Percentiles rank a stretch among this genome's conserved stretches.
These are phyloP conservation scores for Phalera bucephala DNA, from an alignment of 2,888 invertebrate species.

Conservation along the genomic window DNA sequence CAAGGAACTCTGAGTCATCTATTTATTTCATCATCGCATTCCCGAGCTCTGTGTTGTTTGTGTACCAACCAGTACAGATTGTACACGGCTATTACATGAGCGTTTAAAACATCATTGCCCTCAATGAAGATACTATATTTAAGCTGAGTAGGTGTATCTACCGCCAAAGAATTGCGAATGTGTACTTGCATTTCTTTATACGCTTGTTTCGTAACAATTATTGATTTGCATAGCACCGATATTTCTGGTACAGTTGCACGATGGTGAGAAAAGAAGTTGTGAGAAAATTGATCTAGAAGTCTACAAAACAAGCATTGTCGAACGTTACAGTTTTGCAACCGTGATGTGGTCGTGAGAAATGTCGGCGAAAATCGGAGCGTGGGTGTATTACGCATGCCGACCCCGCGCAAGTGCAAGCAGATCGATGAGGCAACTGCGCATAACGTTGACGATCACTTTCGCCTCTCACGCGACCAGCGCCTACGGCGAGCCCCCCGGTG, in stretches of 20 bases:
- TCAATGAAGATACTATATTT: slow-evolving; percentile 36
- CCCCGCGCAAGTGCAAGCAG: slow-evolving; percentile 54
- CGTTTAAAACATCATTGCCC: slow-evolving; percentile 35
- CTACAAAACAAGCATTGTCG: slow-evolving; percentile 55
- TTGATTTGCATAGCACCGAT: slow-evolving; percentile 60
- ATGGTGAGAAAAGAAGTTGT: slow-evolving; percentile 50
- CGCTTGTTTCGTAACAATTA: slow-evolving; percentile 42
- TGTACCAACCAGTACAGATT: slow-evolving; percentile 25
- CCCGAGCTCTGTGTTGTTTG: slow-evolving; percentile 41
- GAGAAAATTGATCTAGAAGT: slow-evolving; percentile 55
- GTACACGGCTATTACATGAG: slow-evolving; percentile 28
- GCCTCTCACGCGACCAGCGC: slow-evolving; percentile 44
- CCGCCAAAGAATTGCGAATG: no score
- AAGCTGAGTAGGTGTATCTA: no score
- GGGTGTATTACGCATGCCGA: slow-evolving; percentile 68
- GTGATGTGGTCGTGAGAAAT: slow-evolving; percentile 72
- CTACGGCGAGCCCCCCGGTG: slow-evolving; percentile 1
- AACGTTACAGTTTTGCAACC: slow-evolving; percentile 53
- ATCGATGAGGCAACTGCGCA: slow-evolving; percentile 64
- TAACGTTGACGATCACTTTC: slow-evolving; percentile 65
- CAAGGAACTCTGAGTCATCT: slow-evolving; percentile 65
- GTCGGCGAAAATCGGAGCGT: slow-evolving; percentile 69
- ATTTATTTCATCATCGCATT: slow-evolving; percentile 59
- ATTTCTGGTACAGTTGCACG: slow-evolving; percentile 42
- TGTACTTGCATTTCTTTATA: slow-evolving; percentile 32